Evolutionary conservation across 30 jellyfish, hydroid and myxozoan genomes (phyloP), one percentile per base, ranked within the genome.

Genomic region (Calvadosia cruxmelitensis): DNA sequence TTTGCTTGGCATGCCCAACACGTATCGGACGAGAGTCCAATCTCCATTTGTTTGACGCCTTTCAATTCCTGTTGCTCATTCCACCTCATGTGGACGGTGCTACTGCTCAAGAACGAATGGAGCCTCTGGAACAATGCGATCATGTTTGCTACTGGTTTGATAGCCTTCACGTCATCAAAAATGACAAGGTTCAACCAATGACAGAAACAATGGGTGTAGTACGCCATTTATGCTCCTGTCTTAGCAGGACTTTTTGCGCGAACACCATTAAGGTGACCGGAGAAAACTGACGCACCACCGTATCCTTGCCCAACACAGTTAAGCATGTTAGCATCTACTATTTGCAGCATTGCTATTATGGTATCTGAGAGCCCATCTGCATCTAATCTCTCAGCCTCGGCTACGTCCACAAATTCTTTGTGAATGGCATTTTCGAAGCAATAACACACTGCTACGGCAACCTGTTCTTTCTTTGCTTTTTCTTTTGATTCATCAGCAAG

Each of bases 1-100:
- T 76, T 76, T 52, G 80, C 87, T 66, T 76, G 80, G 74, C 87
- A 76, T 1, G 80, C 65, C 87, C 72, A 76, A 31, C 87, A 42
- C 27, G 87, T 76, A 57, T 76, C 73, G 30, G 87, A 76, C 27
- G 66, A 79, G 24, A 26, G 34, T 0, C 80, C 80, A 31, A 76
- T 66, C 32, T 76, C 81, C 72, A 75, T 75, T n/a, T 63, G 48
- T 49, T 42, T 27, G 10, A 63, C 53, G 10, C 35, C 27, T 51
- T 63, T 50, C 1, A 2, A 23, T 36, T 75, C 72, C 31, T 75
- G 80, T 15, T 50, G 30, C n/a, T 49, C n/a, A n/a, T 63, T 7
- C 85, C 85, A 64, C 63, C 71, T 28, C 10, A 16, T 63, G 31
- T 75, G 61, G 29, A 75, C 71, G 10, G 78, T 73, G 52, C 84